Evolutionary conservation across 2,888 invertebrate genomes (phyloP), one percentile per base, ranked within the genome.

Genomic region (Drepana falcataria): DNA sequence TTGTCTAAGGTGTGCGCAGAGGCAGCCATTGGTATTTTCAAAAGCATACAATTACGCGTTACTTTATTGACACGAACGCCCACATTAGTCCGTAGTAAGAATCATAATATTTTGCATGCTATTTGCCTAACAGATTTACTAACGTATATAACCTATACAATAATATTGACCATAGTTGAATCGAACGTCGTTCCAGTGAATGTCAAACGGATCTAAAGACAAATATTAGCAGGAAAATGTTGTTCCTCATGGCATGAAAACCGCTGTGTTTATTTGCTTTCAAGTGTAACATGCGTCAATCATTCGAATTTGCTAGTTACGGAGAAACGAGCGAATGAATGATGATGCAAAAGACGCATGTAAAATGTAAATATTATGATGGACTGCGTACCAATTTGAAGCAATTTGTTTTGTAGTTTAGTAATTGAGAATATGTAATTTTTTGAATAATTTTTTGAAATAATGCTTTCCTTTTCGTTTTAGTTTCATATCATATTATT

Each of bases 271-370:
- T 69, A 63, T 73, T 71, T 70, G 55, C 49, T 63, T 57, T 47
- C 49, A 35, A 51, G 73, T 72, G 70, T 59, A 49, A 76, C 55
- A 44, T 77, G 63, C 79, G 77, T 81, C 80, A 80, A 55, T 60
- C 53, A 48, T 47, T 54, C 49, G 51, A 48, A 53, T 2, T 6
- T 40, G 40, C 49, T 5, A 37, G 33, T n/a, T 40, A 40, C 33
- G 35, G 2, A 33, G 49, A 49, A 37, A 49, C 3, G 9, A 6
- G 9, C 44, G 9, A 9, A 40, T n/a, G 21, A 21, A 37, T 21
- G 2, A 9, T 40, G 35, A 47, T 48, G 44, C 9, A 34, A 49
- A 35, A 55, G 48, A 58, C 58, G 58, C 48, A 51, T 51, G 47
- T 5, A 44, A 47, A 55, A 21, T 47, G 47, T 51, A 59, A 62